Base-by-base conservation (phyloP, 2,888 invertebrate genomes). In the Scaptomyza reducta region DNA sequence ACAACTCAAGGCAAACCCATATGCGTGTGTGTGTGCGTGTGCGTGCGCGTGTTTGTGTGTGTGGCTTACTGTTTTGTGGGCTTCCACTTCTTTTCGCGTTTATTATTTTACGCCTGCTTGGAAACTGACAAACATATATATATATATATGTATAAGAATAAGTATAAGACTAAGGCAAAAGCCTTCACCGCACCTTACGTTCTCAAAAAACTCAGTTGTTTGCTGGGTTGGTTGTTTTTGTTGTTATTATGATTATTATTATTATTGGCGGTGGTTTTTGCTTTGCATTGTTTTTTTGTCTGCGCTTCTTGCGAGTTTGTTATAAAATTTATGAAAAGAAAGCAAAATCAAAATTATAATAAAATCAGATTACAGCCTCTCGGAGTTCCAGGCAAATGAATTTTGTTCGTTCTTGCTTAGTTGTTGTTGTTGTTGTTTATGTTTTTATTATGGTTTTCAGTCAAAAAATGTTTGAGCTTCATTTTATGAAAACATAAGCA, bases 311-410 rank as follows among this genome's bases (percentile, higher is more conserved):
- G 63, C 49, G 79, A 68, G 86, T 75, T 89, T 89, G 76, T 89
- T 84, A 85, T 89, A 88, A 87, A 89, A 89, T 84, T 89, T 84
- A 89, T 84, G 84, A 84, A 89, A 84, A 89, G 88, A 89, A 86
- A 85, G 89, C 89, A 79, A 89, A 84, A 84, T 83, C 89, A 84
- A 84, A 89, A 84, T 88, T 86, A 84, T 89, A 83, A 89, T 89
- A 85, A 83, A 83, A 83, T 84, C 89, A 76, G 83, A 84, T 84
- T 89, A 89, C 86, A 85, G 88, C 79, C 81, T 59, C 74, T 83
- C 75, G 38, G 51, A 59, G 63, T 67, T 70, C 65, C 46, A 58
- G 65, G 61, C 45, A 61, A 63, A 46, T 51, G 50, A 65, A 65
- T 64, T 62, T 41, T 13, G 0, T 3, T 38, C 38, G 14, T 35